Base-by-base conservation (phyloP, 53 echinoderm and acorn worm genomes). In the Luidia sarsii region DNA sequence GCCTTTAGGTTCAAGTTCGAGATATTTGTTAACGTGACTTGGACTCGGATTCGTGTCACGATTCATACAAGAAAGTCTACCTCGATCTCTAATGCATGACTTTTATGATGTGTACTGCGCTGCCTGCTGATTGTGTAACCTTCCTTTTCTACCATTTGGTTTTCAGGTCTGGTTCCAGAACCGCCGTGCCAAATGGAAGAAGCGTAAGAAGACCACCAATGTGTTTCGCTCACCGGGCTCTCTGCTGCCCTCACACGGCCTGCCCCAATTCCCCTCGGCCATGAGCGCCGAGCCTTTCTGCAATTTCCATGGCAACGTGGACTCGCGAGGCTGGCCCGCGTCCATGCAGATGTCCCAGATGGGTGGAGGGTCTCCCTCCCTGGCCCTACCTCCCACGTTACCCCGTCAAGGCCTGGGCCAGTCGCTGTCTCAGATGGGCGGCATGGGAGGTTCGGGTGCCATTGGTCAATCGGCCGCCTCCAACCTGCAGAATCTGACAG, bases 151-250 rank as follows among this genome's bases (percentile, higher is more conserved):
- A n/a, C n/a, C n/a, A n/a, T n/a, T n/a, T n/a, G n/a, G n/a, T n/a
- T 3, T 49, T 0, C 81, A 97, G 97, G 97, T 97, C 31, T 97
- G 97, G 97, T 97, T 97, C 65, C 97, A 97, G 71, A 97, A 97
- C 81, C 93, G 97, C 60, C 93, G 97, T 72, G 97, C 97, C 28
- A 97, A 97, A 81, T 97, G 97, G 97, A 97, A 97, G 93, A 97
- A 97, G 85, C 91, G 97, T 66, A 97, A 97, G 97, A 97, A 97
- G 97, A 90, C 92, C 25, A 97, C 97, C 57, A 97, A 97, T 57
- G 97, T 97, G 51, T 97, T 97, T 82, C 91, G 97, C 28, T 94
- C 97, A 48, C 91, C 97, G 55, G 97, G 97, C 38, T 91, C 93
- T 27, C 82, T 97, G 31, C 89, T 97, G 68, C 97, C 97, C 33